phyloP scores from a whole-genome alignment of 2,113 vertebrate species.

The Atrichornis clamosus region DNA sequence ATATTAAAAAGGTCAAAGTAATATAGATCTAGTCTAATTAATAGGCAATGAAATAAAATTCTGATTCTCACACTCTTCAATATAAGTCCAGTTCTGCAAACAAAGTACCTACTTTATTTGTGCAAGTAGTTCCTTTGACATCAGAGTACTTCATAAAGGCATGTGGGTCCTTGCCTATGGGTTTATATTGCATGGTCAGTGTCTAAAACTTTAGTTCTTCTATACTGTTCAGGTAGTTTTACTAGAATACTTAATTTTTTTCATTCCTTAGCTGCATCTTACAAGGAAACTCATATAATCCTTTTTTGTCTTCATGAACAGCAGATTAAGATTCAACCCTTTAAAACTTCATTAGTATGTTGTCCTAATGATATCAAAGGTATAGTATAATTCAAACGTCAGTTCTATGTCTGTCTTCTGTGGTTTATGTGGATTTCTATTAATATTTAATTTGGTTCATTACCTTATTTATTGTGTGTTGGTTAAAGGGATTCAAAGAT shows the following conservation, averaged over 20 bases:
- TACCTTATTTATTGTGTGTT: constrained; percentile 68
- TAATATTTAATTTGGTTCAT: constrained; percentile 69
- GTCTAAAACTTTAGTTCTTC: background rate
- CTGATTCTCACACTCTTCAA: constrained; percentile 58
- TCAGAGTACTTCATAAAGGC: background rate
- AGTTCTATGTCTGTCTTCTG: constrained; percentile 29
- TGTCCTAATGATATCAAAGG: constrained; percentile 53
- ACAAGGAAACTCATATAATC: background rate
- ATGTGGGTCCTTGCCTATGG: background rate
- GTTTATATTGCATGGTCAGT: background rate
- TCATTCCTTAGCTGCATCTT: background rate
- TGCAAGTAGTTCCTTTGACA: constrained; percentile 11
- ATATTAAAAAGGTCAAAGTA: constrained; percentile 83
- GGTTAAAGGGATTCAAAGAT: constrained; percentile 61
- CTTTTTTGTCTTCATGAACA: constrained; percentile 27
- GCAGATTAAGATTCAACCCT: constrained; percentile 33
- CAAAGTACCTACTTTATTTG: constrained; percentile 42
- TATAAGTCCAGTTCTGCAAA: constrained; percentile 29
- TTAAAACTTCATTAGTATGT: constrained; percentile 59
- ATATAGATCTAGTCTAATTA: constrained; percentile 76
- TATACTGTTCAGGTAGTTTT: background rate
- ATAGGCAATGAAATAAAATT: constrained; percentile 75
- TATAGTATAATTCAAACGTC: constrained; percentile 34
- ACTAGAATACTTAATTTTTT: background rate
- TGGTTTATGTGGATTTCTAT: constrained; percentile 56